A percentile compares a stretch with the other conserved stretches of the same genome.
These are phyloP conservation scores for Campoplex nolae DNA, from an alignment of 2,888 invertebrate species.

Conservation along the genomic window DNA sequence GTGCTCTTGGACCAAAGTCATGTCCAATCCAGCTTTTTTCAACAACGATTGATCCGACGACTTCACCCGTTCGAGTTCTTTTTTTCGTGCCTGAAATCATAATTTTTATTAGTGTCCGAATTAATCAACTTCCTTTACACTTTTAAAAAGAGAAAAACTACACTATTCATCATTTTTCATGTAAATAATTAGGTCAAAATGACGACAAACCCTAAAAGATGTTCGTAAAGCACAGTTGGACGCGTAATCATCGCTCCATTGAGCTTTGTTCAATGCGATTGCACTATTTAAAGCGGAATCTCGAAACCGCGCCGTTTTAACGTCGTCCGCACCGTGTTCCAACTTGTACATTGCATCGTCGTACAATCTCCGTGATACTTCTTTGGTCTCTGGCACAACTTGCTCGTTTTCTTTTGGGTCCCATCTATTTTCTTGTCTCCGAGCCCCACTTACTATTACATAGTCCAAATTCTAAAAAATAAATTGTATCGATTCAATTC, in stretches of 20 bases:
- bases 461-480: slow-evolving; percentile 96
- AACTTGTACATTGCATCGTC: slow-evolving; percentile 99
- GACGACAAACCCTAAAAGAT: slow-evolving; percentile 92
- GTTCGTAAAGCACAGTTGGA: slow-evolving; percentile 94
- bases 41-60: slow-evolving; percentile 90
- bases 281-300: slow-evolving; percentile 91
- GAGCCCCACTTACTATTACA: slow-evolving; percentile 96
- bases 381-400: slow-evolving; percentile 96
- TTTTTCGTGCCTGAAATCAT: slow-evolving; percentile 88
- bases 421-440: slow-evolving; percentile 99
- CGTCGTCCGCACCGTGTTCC: slow-evolving; percentile 95
- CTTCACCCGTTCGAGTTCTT: slow-evolving; percentile 89
- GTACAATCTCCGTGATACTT: slow-evolving; percentile 94
- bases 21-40: slow-evolving; percentile 91
- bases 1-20: slow-evolving; percentile 91
- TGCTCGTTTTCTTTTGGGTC: slow-evolving; percentile 98
- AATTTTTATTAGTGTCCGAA: neutral
- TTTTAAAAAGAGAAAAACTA: neutral
- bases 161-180: neutral
- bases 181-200: neutral
- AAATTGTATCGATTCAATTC: neutral
- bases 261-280: slow-evolving; percentile 91
- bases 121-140: neutral
- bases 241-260: slow-evolving; percentile 97
- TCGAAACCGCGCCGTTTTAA: slow-evolving; percentile 88